Evolutionary conservation across 35 echinoderm and acorn worm genomes (phyloP), one percentile per base, ranked within the genome.

Genomic region (Apostichopus japonicus): DNA sequence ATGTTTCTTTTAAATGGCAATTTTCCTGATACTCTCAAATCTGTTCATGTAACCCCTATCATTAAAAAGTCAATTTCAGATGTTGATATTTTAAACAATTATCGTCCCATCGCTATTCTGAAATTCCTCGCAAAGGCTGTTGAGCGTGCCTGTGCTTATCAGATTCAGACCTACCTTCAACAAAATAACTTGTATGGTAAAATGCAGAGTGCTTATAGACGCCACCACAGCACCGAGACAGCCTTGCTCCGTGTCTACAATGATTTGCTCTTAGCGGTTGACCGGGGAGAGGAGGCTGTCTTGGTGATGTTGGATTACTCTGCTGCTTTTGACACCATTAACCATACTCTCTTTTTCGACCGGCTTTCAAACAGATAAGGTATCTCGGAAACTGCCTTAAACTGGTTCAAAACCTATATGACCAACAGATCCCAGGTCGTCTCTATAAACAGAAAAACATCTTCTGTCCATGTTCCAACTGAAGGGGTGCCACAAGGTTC

Each of bases 401-500:
- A 23, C 21, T 87, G 86, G 86, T 89, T 89, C 56, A 71, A 9
- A 51, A 17, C 61, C 6, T 89, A 89, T 21, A 65, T 87, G 8
- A 72, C 59, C 3, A 89, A 89, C 16, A 23, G 27, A 10, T 89
- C 86, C 15, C 67, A 89, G 72, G 15, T n/a, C 59, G 63, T 89
- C 23, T 72, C 44, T 15, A 89, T 89, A 51, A 75, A 89, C 51
- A 63, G 67, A 51, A 51, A 89, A 10, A n/a, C 16, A 51, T 72
- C 61, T 72, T 17, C 16, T 65, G 90, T 24, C 15, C 90, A 78
- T 79, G 21, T 91, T 9, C 55, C 72, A n/a, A 58, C 10, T 7
- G 90, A 91, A 54, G 94, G 96, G 16, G 92, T 98, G n/a, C 96
- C 96, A 5, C 96, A 95, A 62, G 96, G 94, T 9, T 94, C 94